Percentiles rank a stretch among this genome's conserved stretches.
Conservation (phyloP, 2,113 vertebrate species). For the Stigmatopora nigra region DNA sequence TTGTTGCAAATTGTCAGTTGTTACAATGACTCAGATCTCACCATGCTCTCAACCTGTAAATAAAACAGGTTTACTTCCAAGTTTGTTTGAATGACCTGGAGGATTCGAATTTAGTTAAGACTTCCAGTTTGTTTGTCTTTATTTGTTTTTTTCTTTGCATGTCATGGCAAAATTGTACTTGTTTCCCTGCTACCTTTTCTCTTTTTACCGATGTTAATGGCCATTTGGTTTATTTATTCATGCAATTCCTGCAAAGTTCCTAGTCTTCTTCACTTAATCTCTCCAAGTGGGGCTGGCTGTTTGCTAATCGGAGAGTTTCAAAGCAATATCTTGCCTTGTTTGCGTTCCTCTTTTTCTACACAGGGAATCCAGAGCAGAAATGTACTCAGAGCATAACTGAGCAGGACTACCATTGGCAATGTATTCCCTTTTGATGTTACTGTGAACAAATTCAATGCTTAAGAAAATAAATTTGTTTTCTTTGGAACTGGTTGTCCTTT, state of each 20-base stretch:
- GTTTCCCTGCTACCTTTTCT: conserved; percentile 60
- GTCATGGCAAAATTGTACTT: conserved; percentile 68
- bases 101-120: conserved; percentile 72
- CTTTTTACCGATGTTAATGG: too few relatives aligned
- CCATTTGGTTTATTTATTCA: conserved; percentile 6
- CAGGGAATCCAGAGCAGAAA: conserved; percentile 71
- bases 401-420: conserved; percentile 76
- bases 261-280: conserved; percentile 74
- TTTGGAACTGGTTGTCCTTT: conserved; percentile 44
- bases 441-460: conserved; percentile 92
- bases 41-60: too few relatives aligned
- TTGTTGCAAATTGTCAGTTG: conserved; percentile 73
- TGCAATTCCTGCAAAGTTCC: conserved; percentile 63
- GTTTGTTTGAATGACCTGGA: conserved; percentile 65
- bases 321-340: conserved; percentile 85
- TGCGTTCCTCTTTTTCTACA: conserved; percentile 77
- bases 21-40: conserved; percentile 64
- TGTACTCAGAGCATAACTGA: conserved; percentile 61
- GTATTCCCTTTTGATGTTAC: conserved; percentile 88
- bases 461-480: conserved; percentile 94
- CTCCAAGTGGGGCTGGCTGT: conserved; percentile 66
- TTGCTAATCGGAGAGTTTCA: conserved; percentile 72
- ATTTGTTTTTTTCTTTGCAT: conserved; percentile 78
- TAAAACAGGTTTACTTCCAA: conserved; percentile 72
- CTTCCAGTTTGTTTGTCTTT: conserved; percentile 84